Evolutionary conservation across 2,797 vertebrate genomes (phyloP).

Genomic region (Anolis apletophallus): DNA sequence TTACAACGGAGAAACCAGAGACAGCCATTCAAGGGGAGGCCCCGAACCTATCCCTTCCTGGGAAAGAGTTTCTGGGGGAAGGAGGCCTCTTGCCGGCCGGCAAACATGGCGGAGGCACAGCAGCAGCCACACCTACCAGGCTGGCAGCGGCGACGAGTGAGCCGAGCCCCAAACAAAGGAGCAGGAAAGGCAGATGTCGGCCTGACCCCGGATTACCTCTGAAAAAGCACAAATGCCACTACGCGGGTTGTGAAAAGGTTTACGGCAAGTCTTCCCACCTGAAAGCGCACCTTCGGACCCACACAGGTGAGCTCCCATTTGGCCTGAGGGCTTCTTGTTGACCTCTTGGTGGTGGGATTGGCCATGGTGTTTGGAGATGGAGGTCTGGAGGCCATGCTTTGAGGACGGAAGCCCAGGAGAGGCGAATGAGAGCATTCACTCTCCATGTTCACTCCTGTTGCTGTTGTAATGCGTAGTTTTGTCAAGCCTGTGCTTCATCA

Average conservation of each 20-base stretch:
- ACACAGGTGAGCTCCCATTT: slow-evolving; percentile 93
- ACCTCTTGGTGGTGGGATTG: slow-evolving; percentile 65
- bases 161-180: slow-evolving; percentile 93
- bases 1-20: slow-evolving; percentile 64
- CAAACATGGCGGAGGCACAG: slow-evolving; percentile 83
- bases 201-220: slow-evolving; percentile 90
- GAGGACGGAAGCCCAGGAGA: slow-evolving; percentile 38
- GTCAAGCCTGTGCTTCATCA: not conserved
- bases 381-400: slow-evolving; percentile 51
- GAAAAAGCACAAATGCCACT: slow-evolving; percentile 99
- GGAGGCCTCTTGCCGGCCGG: slow-evolving; percentile 64
- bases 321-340: slow-evolving; percentile 62
- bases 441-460: slow-evolving; percentile 23
- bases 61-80: slow-evolving; percentile 74
- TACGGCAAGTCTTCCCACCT: slow-evolving; percentile 99
- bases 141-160: slow-evolving; percentile 76
- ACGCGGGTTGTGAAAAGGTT: slow-evolving; percentile 98
- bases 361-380: not conserved
- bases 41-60: slow-evolving; percentile 76
- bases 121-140: slow-evolving; percentile 92
- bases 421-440: not conserved
- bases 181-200: slow-evolving; percentile 88
- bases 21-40: slow-evolving; percentile 71
- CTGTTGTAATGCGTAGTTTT: slow-evolving; percentile 18
- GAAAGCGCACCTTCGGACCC: slow-evolving; percentile 99